These are phyloP conservation scores for Ormyrus labotus DNA, from an alignment of 2,888 invertebrate species.

Conservation along the genomic window DNA sequence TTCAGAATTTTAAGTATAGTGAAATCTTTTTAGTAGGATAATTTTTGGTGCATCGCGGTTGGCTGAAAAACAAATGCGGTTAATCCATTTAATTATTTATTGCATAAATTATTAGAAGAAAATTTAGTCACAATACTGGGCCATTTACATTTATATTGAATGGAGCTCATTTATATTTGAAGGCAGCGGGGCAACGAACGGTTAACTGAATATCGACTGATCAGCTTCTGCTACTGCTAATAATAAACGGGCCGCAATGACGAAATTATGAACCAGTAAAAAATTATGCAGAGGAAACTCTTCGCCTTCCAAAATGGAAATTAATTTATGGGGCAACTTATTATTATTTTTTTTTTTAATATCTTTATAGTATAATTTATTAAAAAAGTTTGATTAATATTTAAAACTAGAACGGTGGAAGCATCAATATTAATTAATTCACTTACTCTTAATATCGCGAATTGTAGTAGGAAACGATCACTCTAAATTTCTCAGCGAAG, in stretches of 20 bases:
- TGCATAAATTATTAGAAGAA: constrained; percentile 23
- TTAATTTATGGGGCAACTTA: neutral
- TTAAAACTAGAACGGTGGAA: neutral
- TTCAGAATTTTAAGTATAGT: too few species aligned
- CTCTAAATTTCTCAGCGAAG: constrained; percentile 15
- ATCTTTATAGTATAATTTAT: too few species aligned
- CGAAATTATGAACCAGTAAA: neutral
- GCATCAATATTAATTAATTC: constrained; percentile 42
- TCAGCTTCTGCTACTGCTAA: constrained; percentile 22
- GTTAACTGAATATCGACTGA: constrained; percentile 46
- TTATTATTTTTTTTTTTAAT: neutral
- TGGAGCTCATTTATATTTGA: constrained; percentile 44
- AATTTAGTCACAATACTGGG: constrained; percentile 40
- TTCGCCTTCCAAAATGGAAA: neutral
- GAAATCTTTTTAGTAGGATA: too few species aligned
- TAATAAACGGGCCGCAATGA: constrained; percentile 33
- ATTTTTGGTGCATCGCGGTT: too few species aligned
- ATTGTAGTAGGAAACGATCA: constrained; percentile 35
- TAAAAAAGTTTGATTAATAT: too few species aligned
- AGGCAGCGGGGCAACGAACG: constrained; percentile 32
- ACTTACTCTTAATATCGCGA: constrained; percentile 15
- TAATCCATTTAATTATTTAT: constrained; percentile 18
- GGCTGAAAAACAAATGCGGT: too few species aligned
- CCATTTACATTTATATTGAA: constrained; percentile 53
- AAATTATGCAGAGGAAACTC: neutral